These are phyloP conservation scores for Crypturellus undulatus DNA, from an alignment of 2,113 vertebrate species.

Conservation along the genomic window DNA sequence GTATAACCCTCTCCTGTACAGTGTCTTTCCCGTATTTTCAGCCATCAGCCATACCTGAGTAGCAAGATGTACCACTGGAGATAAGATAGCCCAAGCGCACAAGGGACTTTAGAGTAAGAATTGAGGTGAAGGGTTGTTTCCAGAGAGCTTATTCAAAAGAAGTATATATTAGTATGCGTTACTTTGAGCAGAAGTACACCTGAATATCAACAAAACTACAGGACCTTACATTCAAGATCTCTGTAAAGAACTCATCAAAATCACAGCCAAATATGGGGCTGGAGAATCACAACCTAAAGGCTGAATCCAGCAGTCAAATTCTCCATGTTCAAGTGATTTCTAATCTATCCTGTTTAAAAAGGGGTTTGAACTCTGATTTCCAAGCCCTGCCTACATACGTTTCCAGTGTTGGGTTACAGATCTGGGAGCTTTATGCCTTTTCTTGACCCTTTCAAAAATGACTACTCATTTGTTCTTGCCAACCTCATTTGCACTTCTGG, in stretches of 20 bases:
- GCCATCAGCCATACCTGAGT: neutral
- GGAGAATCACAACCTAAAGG: neutral
- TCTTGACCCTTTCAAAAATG: neutral
- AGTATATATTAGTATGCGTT: neutral
- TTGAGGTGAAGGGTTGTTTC: neutral
- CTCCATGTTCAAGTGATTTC: neutral
- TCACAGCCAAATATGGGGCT: neutral
- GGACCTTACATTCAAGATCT: neutral
- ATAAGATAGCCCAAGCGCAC: neutral
- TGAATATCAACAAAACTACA: neutral
- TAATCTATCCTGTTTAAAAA: neutral
- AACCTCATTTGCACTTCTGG: neutral
- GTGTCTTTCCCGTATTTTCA: fast-evolving
- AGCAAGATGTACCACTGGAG: neutral
- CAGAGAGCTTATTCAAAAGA: neutral
- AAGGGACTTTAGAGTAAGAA: neutral
- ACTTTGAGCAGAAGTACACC: neutral
- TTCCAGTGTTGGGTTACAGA: neutral
- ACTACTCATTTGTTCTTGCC: neutral
- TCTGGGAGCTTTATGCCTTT: neutral
- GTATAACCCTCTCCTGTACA: neutral
- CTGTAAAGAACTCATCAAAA: neutral
- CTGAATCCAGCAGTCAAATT: neutral
- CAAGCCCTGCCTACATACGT: neutral
- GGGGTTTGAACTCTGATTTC: neutral